A percentile compares a stretch with the other conserved stretches of the same genome.
These are phyloP conservation scores for Pediacus dermestoides DNA, from an alignment of 2,888 invertebrate genomes.

Conservation along the genomic window DNA sequence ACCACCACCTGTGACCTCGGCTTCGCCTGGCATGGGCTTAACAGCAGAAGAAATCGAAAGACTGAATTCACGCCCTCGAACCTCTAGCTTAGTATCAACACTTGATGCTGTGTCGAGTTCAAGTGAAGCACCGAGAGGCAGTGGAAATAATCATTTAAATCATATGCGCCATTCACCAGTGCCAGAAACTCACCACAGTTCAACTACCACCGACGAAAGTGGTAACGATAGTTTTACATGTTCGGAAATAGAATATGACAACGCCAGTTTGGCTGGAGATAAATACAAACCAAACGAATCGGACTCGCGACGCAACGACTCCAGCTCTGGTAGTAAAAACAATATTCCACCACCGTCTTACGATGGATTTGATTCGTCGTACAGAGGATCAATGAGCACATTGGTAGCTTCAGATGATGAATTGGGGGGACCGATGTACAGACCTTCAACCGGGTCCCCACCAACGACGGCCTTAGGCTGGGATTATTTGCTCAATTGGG, in stretches of 20 bases:
- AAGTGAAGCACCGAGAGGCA: constrained; percentile 73
- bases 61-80: constrained; percentile 80
- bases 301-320: constrained; percentile 40
- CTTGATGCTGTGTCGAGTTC: constrained; percentile 92
- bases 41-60: constrained; percentile 92
- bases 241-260: constrained; percentile 96
- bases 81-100: constrained; percentile 87
- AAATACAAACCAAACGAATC: constrained; percentile 55
- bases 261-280: constrained; percentile 78
- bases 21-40: constrained; percentile 74
- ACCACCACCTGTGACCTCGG: constrained; percentile 65
- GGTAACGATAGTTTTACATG: constrained; percentile 97
- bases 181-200: constrained; percentile 69
- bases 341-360: constrained; percentile 76
- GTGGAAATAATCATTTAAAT: constrained; percentile 63
- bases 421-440: constrained; percentile 72
- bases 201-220: constrained; percentile 87
- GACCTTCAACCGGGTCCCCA: constrained; percentile 76
- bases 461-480: constrained; percentile 79
- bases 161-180: constrained; percentile 68
- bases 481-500: constrained; percentile 95
- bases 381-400: constrained; percentile 89
- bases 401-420: constrained; percentile 93
- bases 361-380: constrained; percentile 91
- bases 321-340: constrained; percentile 52